Evolutionary conservation across 2,113 vertebrate genomes (phyloP).

Genomic region (Micromys minutus): DNA sequence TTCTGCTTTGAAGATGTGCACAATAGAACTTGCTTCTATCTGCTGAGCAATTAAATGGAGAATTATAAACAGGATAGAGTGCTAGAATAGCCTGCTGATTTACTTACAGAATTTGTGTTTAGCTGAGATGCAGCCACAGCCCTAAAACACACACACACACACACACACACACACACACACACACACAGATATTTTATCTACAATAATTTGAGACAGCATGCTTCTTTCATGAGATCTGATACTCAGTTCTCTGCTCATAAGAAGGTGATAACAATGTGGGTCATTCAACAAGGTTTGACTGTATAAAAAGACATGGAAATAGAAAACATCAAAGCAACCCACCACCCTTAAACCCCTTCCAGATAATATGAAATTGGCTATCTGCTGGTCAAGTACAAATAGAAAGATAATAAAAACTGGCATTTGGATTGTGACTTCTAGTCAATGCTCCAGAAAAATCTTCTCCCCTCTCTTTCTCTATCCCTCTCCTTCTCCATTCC

Average conservation of each 20-base stretch:
- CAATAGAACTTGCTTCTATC: conserved; percentile 55
- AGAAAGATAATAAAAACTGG: conserved; percentile 56
- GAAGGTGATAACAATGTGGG: conserved; percentile 57
- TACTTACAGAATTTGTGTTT: conserved; percentile 18
- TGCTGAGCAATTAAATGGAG: conserved; percentile 67
- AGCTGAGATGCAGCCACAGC: conserved; percentile 49
- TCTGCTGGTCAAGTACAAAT: conserved; percentile 65
- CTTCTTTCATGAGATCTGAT: conserved; percentile 64
- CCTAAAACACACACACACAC: background rate
- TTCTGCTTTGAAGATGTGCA: conserved; percentile 51
- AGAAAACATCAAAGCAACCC: conserved; percentile 20
- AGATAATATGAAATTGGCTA: conserved; percentile 47
- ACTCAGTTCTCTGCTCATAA: conserved; percentile 64
- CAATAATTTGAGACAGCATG: conserved; percentile 45
- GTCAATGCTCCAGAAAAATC: background rate
- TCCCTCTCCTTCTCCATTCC: background rate
- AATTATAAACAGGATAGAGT: conserved; percentile 41
- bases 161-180: no score
- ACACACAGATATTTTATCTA: background rate
- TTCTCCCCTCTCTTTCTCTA: background rate
- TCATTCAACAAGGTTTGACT: conserved; percentile 45
- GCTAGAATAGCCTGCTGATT: conserved; percentile 45
- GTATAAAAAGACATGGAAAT: background rate
- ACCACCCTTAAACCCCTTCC: conserved; percentile 28
- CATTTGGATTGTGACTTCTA: conserved; percentile 48